Evolutionary conservation across 1,140 invertebrate species (phyloP).

Genomic region (Whitmania pigra): DNA sequence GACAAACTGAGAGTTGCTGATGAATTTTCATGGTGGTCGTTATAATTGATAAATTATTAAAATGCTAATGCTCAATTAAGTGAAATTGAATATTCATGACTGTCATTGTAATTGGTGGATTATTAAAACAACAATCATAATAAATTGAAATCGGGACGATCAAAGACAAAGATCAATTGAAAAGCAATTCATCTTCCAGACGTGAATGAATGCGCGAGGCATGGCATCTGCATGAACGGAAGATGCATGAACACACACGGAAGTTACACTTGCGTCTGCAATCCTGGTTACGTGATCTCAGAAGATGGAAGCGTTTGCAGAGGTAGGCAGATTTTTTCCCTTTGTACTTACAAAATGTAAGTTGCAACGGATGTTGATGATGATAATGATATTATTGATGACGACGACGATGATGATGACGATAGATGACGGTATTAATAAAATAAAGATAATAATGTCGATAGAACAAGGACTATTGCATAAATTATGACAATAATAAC

Average conservation of each 20-base stretch:
- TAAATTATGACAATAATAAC: no score
- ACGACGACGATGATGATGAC: no score
- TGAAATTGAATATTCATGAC: no score
- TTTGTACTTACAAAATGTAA: neutral
- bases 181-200: slow-evolving; percentile 45
- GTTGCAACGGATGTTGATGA: no score
- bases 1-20: neutral
- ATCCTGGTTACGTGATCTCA: slow-evolving; percentile 32
- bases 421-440: no score
- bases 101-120: neutral
- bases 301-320: slow-evolving; percentile 47
- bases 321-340: slow-evolving; percentile 27
- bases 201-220: slow-evolving; percentile 69
- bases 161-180: neutral
- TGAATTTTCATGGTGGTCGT: neutral
- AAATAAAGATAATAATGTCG: neutral
- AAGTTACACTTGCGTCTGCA: slow-evolving; percentile 40
- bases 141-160: neutral
- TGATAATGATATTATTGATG: no score
- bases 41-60: no score
- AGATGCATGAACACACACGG: slow-evolving; percentile 37
- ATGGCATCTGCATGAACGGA: slow-evolving; percentile 48
- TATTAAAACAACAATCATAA: no score
- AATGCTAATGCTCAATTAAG: no score
- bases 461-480: neutral